Base-by-base conservation (phyloP, 2,888 invertebrate genomes). In the Mellilla xanthometata region DNA sequence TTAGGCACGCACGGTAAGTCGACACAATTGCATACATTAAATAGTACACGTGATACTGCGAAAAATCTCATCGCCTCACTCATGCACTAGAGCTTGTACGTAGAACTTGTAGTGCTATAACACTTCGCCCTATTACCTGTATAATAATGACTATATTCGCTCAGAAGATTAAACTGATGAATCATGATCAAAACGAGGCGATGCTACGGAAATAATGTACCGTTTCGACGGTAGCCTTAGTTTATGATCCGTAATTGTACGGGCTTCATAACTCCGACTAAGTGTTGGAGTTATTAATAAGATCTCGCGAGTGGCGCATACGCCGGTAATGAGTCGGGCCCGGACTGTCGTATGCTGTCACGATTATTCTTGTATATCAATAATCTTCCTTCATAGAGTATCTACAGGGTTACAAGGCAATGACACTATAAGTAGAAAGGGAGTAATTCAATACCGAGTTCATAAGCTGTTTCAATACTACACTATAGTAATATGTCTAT, bases 1-100 rank as follows among this genome's bases (percentile, higher is more conserved):
- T 94, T 99, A 91, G 99, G 99, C 91, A 95, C 96, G 88, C 95
- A 96, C 91, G 98, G 98, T 99, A 91, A 93, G 95, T 76, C 39
- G 44, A 19, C 41, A 43, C 46, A 55, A 51, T 56, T 61, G 38
- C 49, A 60, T 59, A 38, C 35, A 55, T 59, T 51, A 52, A 22
- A 31, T n/a, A n/a, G n/a, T n/a, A n/a, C n/a, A n/a, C n/a, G n/a
- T n/a, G 6, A 19, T 6, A 1, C 15, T 1, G 15, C 3, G 6
- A 15, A 19, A 1, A 19, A 5, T 19, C 3, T 6, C 6, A 19
- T 1, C 6, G 15, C 6, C 3, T 19, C 15, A 19, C 6, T 19
- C 1, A 19, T 3, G 15, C 15, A 19, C 4, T 19, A 3, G 15
- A 5, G 15, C 6, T 19, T 19, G 3, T 3, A 5, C 15, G 6